These are phyloP conservation scores for Cyphomyrus plagiostoma DNA, from an alignment of 2,113 vertebrate species.

Conservation along the genomic window DNA sequence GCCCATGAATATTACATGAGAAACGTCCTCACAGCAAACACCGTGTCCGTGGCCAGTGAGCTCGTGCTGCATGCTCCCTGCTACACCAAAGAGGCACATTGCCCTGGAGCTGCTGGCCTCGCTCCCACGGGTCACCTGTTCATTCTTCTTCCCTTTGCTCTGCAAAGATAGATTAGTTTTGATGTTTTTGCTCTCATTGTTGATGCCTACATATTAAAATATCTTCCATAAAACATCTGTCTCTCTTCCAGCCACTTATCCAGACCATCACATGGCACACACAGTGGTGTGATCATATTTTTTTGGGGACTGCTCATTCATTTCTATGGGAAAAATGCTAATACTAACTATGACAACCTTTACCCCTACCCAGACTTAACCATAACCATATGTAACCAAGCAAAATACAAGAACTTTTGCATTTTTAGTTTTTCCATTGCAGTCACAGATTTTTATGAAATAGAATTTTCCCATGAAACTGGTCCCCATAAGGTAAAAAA, in stretches of 20 bases:
- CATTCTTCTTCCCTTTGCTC: not conserved
- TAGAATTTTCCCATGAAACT: too few species aligned
- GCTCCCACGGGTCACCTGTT: not conserved
- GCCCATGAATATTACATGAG: constrained; percentile 7
- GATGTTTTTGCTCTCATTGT: not conserved
- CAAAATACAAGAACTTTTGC: too few species aligned
- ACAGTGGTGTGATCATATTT: too few species aligned
- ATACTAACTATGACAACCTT: too few species aligned
- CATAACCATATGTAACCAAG: too few species aligned
- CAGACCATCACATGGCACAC: not conserved
- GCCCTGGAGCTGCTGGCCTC: not conserved
- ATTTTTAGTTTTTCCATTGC: too few species aligned
- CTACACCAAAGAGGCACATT: not conserved
- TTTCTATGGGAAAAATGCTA: too few species aligned
- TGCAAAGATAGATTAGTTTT: not conserved
- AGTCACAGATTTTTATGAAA: too few species aligned
- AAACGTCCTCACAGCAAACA: not conserved
- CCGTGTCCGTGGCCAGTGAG: not conserved
- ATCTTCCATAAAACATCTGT: not conserved
- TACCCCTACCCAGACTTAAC: too few species aligned
- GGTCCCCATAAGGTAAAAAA: too few species aligned
- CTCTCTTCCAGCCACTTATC: not conserved
- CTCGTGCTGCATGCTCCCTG: not conserved
- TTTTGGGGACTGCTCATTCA: too few species aligned
- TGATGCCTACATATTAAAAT: not conserved